Evolutionary conservation across 2,113 vertebrate species (phyloP).

Genomic region (Excalfactoria chinensis): DNA sequence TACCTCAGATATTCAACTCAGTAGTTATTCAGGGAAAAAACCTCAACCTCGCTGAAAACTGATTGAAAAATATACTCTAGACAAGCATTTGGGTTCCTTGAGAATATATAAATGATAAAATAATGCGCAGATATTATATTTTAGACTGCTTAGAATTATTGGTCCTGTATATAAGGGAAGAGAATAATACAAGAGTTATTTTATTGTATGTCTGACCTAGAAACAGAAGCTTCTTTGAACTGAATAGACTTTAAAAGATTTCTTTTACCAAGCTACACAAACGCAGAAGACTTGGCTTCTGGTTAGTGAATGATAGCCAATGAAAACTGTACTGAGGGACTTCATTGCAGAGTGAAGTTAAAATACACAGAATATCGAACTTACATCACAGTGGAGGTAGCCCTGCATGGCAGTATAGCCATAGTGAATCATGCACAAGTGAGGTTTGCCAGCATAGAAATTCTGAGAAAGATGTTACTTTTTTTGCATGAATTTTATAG

Average conservation of each 20-base stretch:
- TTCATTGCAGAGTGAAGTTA: not conserved
- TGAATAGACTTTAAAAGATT: conserved; percentile 16
- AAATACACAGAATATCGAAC: not conserved
- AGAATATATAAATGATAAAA: conserved; percentile 36
- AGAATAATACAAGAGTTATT: conserved; percentile 42
- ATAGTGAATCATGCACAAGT: not conserved
- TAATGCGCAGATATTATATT: conserved; percentile 17
- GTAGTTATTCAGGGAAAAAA: not conserved
- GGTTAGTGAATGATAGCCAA: conserved; percentile 42
- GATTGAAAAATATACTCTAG: conserved; percentile 18
- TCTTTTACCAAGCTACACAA: conserved; percentile 62
- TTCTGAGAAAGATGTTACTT: not conserved
- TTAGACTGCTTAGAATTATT: conserved; percentile 26
- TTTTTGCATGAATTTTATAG: not conserved
- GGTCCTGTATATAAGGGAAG: not conserved
- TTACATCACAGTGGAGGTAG: not conserved
- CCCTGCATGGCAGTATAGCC: not conserved
- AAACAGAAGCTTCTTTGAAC: conserved; percentile 42
- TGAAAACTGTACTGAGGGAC: not conserved
- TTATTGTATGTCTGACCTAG: conserved; percentile 53
- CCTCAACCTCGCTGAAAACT: not conserved
- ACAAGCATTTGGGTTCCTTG: conserved; percentile 14
- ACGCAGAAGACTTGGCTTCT: conserved; percentile 55
- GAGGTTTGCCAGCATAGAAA: not conserved
- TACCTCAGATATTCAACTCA: conserved; percentile 36